Evolutionary conservation across 2,797 vertebrate genomes (phyloP).

Genomic region (Poeciliopsis turneri): DNA sequence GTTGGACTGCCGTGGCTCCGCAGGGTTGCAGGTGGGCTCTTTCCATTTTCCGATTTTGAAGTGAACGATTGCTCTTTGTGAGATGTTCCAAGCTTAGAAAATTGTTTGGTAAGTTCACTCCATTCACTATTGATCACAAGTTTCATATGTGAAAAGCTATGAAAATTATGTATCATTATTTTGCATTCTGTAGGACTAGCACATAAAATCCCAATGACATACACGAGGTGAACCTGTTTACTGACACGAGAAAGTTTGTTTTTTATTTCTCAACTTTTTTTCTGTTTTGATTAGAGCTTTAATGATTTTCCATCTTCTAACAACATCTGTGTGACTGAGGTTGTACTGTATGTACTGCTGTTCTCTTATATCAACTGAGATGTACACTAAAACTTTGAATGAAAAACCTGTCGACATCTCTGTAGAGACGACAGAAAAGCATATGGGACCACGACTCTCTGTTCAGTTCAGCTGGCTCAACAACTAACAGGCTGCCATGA

Average conservation of each 20-base stretch:
- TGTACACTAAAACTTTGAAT: constrained; percentile 70
- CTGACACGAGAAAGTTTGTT: constrained; percentile 3
- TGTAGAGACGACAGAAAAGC: constrained; percentile 41
- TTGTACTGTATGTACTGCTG: constrained; percentile 22
- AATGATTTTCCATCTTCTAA: constrained; percentile 34
- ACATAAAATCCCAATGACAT: not conserved
- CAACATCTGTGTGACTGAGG: constrained; percentile 40
- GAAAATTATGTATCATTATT: not conserved
- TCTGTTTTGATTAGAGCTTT: not conserved
- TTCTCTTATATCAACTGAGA: constrained; percentile 62
- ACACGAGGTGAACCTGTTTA: not conserved
- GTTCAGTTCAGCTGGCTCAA: constrained; percentile 61
- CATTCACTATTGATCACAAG: not conserved
- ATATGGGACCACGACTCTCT: constrained; percentile 49
- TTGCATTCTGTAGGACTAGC: not conserved
- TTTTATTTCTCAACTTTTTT: constrained; percentile 4
- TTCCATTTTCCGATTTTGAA: not conserved
- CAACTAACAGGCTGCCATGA: constrained; percentile 71
- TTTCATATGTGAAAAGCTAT: not conserved
- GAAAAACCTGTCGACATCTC: constrained; percentile 76
- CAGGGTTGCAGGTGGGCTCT: not conserved
- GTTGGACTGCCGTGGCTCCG: not conserved
- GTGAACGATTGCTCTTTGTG: not conserved
- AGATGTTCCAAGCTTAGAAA: not conserved
- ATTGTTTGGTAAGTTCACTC: not conserved